Evolutionary conservation across 1,140 invertebrate species (phyloP), one percentile per base, ranked within the genome.

Genomic region (Tetramorium parvispinum): DNA sequence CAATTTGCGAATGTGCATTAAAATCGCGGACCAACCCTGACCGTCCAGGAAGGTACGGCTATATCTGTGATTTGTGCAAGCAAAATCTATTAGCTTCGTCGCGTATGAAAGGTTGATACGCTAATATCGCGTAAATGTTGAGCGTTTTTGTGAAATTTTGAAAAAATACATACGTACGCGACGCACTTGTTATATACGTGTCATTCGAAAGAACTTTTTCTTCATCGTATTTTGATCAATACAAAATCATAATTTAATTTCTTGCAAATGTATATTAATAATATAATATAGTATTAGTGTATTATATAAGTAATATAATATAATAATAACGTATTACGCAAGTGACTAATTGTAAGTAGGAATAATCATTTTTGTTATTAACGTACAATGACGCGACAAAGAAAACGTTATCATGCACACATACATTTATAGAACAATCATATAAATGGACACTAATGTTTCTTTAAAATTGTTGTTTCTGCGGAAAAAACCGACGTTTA

Each of bases 1-100:
- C 91, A 93, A 93, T 94, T 92, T 93, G 76, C 75, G 53, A 87
- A 77, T 88, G 78, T 91, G 87, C 89, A 91, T 92, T 92, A 93
- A 90, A 88, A 85, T 90, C 55, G 78, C 11, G 24, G 59, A 7
- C 10, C 55, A 21, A 53, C 57, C 51, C 13, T 40, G 32, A 46
- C 43, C 27, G 6, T 61, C 24, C 49, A 40, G 43, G 43, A 59
- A 88, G 66, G 27, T 87, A 65, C 46, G 27, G 21, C 10, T 7
- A 11, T 27, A 61, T 46, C 32, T 43, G 73, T 27, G 10, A 46
- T 77, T 63, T 40, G 21, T 61, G 18, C 75, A 11, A 57, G 11
- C 32, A 32, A 32, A 32, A 6, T 46, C 1, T 10, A 43, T 59
- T 27, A 27, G 6, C 43, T 43, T 65, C 27, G 8, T 37, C 32